Percentiles rank a stretch among this genome's conserved stretches.
Evolutionary conservation across 2,797 vertebrate species (phyloP).

Genomic region (Pantherophis vulpinus): DNA sequence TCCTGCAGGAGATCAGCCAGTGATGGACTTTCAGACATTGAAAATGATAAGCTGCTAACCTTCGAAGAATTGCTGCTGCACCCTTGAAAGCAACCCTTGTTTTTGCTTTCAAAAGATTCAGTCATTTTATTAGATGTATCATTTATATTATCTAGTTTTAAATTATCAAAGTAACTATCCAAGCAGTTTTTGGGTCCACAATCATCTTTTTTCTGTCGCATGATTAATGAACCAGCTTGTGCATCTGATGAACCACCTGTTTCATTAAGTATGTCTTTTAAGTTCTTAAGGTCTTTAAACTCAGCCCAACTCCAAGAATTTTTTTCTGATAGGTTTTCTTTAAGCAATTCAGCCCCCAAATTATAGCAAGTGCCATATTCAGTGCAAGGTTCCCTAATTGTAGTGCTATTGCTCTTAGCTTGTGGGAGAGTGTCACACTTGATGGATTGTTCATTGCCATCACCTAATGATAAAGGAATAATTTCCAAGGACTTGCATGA

Average conservation of each 20-base stretch:
- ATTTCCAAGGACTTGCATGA: slow-evolving; percentile 61
- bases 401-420: slow-evolving; percentile 62
- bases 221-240: slow-evolving; percentile 39
- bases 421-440: slow-evolving; percentile 48
- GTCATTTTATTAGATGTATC: slow-evolving; percentile 55
- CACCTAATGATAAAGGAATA: slow-evolving; percentile 59
- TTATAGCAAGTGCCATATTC: slow-evolving; percentile 52
- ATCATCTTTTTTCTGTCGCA: slow-evolving; percentile 47
- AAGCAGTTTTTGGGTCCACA: slow-evolving; percentile 44
- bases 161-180: slow-evolving; percentile 61
- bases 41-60: slow-evolving; percentile 50
- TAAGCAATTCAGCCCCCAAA: slow-evolving; percentile 43
- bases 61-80: slow-evolving; percentile 50
- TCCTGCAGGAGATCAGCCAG: slow-evolving; percentile 87
- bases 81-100: slow-evolving; percentile 43
- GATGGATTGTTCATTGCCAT: slow-evolving; percentile 47
- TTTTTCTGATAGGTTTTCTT: slow-evolving; percentile 47
- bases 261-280: slow-evolving; percentile 60
- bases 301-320: slow-evolving; percentile 50
- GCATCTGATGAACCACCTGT: slow-evolving; percentile 65
- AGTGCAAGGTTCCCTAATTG: slow-evolving; percentile 70
- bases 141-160: slow-evolving; percentile 66
- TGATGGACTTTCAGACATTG: slow-evolving; percentile 76
- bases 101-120: slow-evolving; percentile 68
- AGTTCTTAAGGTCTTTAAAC: slow-evolving; percentile 58